A percentile compares a stretch with the other conserved stretches of the same genome.
phyloP scores from a whole-genome alignment of 2,797 vertebrate genomes.

The Telmatherina bonti region DNA sequence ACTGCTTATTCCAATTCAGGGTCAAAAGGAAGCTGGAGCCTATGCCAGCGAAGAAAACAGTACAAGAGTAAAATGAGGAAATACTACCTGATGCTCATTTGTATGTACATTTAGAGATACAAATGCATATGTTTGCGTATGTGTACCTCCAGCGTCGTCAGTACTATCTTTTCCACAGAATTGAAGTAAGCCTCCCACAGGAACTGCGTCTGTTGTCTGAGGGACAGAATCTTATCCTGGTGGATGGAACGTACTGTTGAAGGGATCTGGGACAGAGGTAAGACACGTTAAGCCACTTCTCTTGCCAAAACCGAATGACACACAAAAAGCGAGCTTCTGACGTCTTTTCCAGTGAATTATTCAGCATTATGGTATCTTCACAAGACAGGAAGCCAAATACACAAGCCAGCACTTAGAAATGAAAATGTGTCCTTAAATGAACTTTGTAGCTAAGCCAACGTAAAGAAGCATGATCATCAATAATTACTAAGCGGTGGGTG shows the following conservation, averaged over 20 bases:
- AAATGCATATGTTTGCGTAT: not conserved
- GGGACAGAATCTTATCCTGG: constrained; percentile 98
- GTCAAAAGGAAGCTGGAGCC: too few relatives aligned
- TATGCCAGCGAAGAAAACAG: too few relatives aligned
- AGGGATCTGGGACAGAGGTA: constrained; percentile 87
- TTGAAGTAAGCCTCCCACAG: constrained; percentile 99
- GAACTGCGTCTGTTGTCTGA: constrained; percentile 99
- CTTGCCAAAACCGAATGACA: not conserved
- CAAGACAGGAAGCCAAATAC: not conserved
- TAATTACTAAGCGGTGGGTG: not conserved
- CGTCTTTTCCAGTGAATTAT: too few relatives aligned
- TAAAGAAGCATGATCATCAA: too few relatives aligned
- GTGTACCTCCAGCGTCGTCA: constrained; percentile 97
- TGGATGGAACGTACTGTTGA: constrained; percentile 98
- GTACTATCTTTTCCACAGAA: constrained; percentile 98
- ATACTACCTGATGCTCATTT: not conserved
- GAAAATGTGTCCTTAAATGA: not conserved
- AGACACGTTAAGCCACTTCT: not conserved
- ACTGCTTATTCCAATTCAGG: too few relatives aligned
- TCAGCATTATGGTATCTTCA: not conserved
- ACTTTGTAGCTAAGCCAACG: not conserved
- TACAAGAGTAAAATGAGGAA: too few relatives aligned
- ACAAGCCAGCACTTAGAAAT: too few relatives aligned
- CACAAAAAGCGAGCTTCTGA: not conserved
- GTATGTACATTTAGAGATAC: not conserved